Evolutionary conservation across 2,797 vertebrate species (phyloP).

Genomic region (Arrhamphus sclerolepis): DNA sequence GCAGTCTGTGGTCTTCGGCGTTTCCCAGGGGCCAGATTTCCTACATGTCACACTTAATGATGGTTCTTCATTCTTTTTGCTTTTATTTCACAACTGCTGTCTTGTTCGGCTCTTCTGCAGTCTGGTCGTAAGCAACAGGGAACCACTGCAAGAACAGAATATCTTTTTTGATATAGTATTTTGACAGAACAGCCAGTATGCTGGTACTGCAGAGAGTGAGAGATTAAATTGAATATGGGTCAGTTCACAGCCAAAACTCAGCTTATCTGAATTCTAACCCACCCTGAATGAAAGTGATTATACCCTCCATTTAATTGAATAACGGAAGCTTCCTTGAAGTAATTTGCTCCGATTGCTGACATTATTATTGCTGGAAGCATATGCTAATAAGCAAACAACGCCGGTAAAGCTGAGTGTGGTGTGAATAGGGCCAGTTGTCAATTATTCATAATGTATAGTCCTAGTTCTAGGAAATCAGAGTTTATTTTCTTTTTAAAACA

Average conservation of each 20-base stretch:
- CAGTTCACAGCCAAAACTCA: slow-evolving; percentile 62
- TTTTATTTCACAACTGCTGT: slow-evolving; percentile 1
- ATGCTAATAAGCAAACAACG: slow-evolving; percentile 42
- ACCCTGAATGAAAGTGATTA: slow-evolving; percentile 55
- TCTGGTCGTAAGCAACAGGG: too few species aligned
- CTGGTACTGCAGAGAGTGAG: slow-evolving; percentile 25
- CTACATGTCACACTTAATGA: background rate
- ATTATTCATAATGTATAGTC: slow-evolving; percentile 58
- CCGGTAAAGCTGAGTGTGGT: background rate
- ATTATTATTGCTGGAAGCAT: slow-evolving; percentile 46
- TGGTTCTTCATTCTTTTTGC: background rate
- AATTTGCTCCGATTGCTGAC: slow-evolving; percentile 43
- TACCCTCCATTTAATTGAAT: slow-evolving; percentile 58
- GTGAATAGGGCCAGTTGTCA: slow-evolving; percentile 43
- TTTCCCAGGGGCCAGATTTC: slow-evolving; percentile 18
- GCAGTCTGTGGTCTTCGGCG: slow-evolving; percentile 16
- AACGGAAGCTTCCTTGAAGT: slow-evolving; percentile 48
- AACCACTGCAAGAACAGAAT: slow-evolving; percentile 27
- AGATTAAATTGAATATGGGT: slow-evolving; percentile 71
- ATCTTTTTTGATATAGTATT: slow-evolving; percentile 44
- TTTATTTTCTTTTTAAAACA: background rate
- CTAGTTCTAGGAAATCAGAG: slow-evolving; percentile 34
- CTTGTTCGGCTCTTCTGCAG: background rate
- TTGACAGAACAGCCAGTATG: slow-evolving; percentile 28
- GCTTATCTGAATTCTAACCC: slow-evolving; percentile 69